A percentile compares a stretch with the other conserved stretches of the same genome.
Conservation (phyloP, 1,140 invertebrate genomes). For the Pentalonia nigronervosa region DNA sequence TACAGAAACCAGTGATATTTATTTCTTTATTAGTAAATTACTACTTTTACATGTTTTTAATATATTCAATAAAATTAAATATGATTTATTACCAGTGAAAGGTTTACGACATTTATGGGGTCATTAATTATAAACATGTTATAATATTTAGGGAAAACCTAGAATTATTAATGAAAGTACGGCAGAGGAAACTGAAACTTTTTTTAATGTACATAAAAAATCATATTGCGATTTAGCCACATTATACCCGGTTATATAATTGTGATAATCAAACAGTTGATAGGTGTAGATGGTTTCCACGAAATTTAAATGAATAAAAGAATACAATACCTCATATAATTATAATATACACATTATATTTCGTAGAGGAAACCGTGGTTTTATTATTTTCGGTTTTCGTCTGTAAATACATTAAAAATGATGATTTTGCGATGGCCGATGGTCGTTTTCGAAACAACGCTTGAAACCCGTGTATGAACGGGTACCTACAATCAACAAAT, state of each 20-base stretch:
- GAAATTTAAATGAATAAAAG: background rate
- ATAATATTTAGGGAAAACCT: background rate
- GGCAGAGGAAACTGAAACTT: background rate
- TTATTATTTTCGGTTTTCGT: background rate
- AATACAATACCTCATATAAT: background rate
- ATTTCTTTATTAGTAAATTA: constrained; percentile 23
- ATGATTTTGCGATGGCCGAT: background rate
- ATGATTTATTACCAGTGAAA: constrained; percentile 34
- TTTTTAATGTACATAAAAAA: background rate
- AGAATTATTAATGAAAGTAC: background rate
- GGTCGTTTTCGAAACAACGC: background rate
- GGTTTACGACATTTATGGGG: constrained; percentile 39
- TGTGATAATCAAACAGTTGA: background rate
- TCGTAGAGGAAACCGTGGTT: background rate
- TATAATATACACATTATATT: background rate
- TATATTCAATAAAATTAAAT: background rate
- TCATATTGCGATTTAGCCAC: background rate
- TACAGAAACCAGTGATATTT: background rate
- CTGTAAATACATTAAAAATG: background rate
- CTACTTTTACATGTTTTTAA: constrained; percentile 15
- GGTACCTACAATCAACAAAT: background rate
- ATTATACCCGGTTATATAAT: background rate
- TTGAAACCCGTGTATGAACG: background rate
- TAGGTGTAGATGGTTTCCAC: background rate
- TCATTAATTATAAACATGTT: constrained; percentile 40